Evolutionary conservation across 2,113 vertebrate genomes (phyloP), one percentile per base, ranked within the genome.

Genomic region (Scopus umbretta): DNA sequence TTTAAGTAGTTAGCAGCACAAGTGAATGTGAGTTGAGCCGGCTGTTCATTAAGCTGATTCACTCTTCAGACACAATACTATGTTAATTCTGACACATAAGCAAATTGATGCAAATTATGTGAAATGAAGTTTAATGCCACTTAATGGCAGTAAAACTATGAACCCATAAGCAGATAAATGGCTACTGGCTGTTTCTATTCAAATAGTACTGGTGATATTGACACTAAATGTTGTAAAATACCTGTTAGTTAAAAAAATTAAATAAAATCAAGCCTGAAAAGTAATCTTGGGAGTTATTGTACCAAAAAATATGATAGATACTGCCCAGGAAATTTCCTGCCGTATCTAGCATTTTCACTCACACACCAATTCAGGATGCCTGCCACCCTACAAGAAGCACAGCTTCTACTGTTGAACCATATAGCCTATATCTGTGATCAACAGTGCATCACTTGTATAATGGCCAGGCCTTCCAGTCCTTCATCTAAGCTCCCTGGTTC

Each of bases 11-110:
- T 34, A 42, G 83, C 62, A 94, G 61, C 82, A 81, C 67, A 81
- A 94, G 66, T 8, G 83, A 80, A 66, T 55, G 61, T 25, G 65
- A 88, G 71, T 12, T 19, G 62, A 94, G 87, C 73, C 1, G 16
- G 68, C 91, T 93, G 91, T 72, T 97, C 91, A 72, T 93, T 95
- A 93, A 52, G 76, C 80, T 91, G 92, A 97, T 92, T 96, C 96
- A 86, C 87, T 74, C 85, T 40, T 80, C 86, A 94, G 92, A 90
- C 94, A 97, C 75, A 93, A 91, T 82, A 65, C 87, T 27, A 9
- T n/a, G 90, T 92, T 94, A 79, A 93, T 85, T 95, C 68, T 93
- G 90, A 94, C 96, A 96, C 87, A 62, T 34, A 86, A 89, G 82
- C 50, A 90, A 96, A 94, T 67, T 30, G 74, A 88, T 76, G 87